Evolutionary conservation across 2,888 invertebrate species (phyloP).

Genomic region (Matsumyia berberina): DNA sequence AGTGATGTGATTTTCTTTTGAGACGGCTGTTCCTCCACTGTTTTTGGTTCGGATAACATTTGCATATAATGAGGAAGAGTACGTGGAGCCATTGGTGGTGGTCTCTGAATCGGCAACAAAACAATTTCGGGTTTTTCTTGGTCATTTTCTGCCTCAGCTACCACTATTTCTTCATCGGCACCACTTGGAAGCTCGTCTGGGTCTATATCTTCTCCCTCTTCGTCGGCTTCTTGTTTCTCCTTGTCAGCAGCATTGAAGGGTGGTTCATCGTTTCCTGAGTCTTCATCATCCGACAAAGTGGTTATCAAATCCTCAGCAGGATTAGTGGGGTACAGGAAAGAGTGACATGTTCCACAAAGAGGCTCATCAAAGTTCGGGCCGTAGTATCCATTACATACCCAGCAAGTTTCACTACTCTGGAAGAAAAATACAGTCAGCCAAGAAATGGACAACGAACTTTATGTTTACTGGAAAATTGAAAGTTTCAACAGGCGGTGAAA

Average conservation of each 20-base stretch:
- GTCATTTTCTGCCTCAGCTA: constrained; percentile 75
- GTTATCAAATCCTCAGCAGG: constrained; percentile 82
- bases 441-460: neutral
- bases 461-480: constrained; percentile 78
- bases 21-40: constrained; percentile 77
- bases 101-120: constrained; percentile 80
- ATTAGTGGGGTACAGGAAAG: constrained; percentile 93
- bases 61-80: constrained; percentile 82
- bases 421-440: constrained; percentile 2
- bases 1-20: constrained; percentile 80
- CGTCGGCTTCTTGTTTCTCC: constrained; percentile 81
- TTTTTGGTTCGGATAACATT: constrained; percentile 81
- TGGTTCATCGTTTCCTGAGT: constrained; percentile 98
- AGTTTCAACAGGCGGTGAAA: constrained; percentile 71
- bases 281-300: constrained; percentile 92
- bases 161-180: constrained; percentile 73
- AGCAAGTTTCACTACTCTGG: constrained; percentile 86
- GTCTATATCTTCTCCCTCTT: constrained; percentile 80
- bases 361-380: constrained; percentile 96
- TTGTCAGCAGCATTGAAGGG: constrained; percentile 81
- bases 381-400: constrained; percentile 95
- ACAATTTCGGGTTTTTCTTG: constrained; percentile 77
- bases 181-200: constrained; percentile 68
- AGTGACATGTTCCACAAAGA: constrained; percentile 95
- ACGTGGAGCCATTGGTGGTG: constrained; percentile 80